A percentile compares a stretch with the other conserved stretches of the same genome.
Evolutionary conservation across 1,140 invertebrate genomes (phyloP).

Genomic region (Triops longicaudatus): DNA sequence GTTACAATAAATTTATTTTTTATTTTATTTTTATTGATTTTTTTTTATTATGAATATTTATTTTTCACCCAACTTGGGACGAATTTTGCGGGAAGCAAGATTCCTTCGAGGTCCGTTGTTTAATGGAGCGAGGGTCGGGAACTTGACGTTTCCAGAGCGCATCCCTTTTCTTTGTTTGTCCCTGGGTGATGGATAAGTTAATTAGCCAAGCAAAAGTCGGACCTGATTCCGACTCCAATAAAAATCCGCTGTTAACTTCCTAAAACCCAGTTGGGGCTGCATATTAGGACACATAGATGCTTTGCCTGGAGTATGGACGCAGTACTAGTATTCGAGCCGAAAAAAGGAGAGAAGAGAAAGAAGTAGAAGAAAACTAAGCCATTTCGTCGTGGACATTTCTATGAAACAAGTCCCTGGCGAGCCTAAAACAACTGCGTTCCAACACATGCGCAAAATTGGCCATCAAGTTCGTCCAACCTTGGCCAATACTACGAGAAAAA

Average conservation of each 20-base stretch:
- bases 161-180: not conserved
- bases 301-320: too few species aligned
- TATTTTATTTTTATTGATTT: too few species aligned
- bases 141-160: not conserved
- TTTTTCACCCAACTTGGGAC: too few species aligned
- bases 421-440: not conserved
- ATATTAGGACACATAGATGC: not conserved
- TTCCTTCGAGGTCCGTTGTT: not conserved
- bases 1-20: too few species aligned
- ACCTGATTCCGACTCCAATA: slow-evolving; percentile 6
- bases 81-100: not conserved
- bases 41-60: too few species aligned
- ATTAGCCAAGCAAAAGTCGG: slow-evolving; percentile 9
- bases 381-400: not conserved
- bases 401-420: slow-evolving; percentile 2
- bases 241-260: not conserved
- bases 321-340: too few species aligned
- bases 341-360: not conserved
- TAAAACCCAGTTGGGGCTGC: slow-evolving; percentile 3
- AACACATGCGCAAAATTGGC: not conserved
- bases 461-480: slow-evolving; percentile 9
- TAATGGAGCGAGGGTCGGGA: not conserved
- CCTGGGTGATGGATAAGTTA: slow-evolving; percentile 6
- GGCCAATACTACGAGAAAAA: not conserved
- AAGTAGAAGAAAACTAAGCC: not conserved